Evolutionary conservation across 2,888 invertebrate genomes (phyloP).

Genomic region (Lypha dubia): DNA sequence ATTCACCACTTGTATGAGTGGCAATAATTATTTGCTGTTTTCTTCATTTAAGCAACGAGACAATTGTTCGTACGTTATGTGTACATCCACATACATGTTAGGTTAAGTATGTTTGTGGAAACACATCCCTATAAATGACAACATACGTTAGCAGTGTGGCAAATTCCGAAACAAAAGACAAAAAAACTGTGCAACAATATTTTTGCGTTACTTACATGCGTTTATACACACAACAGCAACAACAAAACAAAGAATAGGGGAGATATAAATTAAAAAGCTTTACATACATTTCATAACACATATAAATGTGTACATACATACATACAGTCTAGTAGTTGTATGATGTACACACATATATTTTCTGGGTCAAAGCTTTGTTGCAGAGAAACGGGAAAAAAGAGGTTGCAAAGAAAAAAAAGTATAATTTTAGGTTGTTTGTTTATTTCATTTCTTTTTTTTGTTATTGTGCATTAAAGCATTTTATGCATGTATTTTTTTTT

Average conservation of each 20-base stretch:
- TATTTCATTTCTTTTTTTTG: slow-evolving; percentile 33
- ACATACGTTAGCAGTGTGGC: slow-evolving; percentile 47
- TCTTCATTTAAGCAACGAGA: slow-evolving; percentile 51
- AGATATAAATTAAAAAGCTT: slow-evolving; percentile 54
- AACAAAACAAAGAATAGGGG: slow-evolving; percentile 31
- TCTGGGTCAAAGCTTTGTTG: slow-evolving; percentile 69
- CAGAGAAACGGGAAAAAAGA: slow-evolving; percentile 39
- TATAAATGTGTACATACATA: slow-evolving; percentile 8
- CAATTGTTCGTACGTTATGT: slow-evolving; percentile 53
- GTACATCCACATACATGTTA: background rate
- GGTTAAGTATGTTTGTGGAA: background rate
- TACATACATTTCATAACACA: slow-evolving; percentile 5
- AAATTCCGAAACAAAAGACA: slow-evolving; percentile 10
- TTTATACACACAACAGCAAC: slow-evolving; percentile 18
- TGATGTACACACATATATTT: slow-evolving; percentile 35
- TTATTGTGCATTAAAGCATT: slow-evolving; percentile 57
- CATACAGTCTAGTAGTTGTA: background rate
- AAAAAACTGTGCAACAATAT: slow-evolving; percentile 48
- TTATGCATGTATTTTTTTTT: slow-evolving; percentile 31
- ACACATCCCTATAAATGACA: background rate
- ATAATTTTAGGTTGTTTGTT: slow-evolving; percentile 68
- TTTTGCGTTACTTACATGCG: slow-evolving; percentile 56
- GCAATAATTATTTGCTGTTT: slow-evolving; percentile 64
- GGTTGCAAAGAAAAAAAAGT: slow-evolving; percentile 49
- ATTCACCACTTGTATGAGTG: slow-evolving; percentile 71